Conservation (phyloP, 2,113 vertebrate genomes). For the Cathartes aura region DNA sequence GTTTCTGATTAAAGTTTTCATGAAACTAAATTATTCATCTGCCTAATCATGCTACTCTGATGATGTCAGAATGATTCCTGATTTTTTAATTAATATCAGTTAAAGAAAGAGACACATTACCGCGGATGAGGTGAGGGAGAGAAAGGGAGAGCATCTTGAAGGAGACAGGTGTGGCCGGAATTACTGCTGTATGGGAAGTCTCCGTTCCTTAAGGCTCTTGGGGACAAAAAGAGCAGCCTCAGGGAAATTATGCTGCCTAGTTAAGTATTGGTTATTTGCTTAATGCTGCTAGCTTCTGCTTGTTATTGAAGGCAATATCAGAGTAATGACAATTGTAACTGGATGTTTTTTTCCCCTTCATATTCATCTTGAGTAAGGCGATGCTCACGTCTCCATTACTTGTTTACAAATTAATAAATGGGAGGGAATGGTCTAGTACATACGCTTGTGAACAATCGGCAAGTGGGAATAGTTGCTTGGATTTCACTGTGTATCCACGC, state of each 20-base stretch:
- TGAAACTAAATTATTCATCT: neutral
- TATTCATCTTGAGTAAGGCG: neutral
- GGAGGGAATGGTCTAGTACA: neutral
- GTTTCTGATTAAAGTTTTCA: neutral
- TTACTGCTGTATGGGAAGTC: neutral
- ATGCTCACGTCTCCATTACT: neutral
- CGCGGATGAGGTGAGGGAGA: neutral
- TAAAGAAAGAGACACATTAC: neutral
- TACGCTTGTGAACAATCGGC: rapidly evolving
- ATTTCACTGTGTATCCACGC: neutral
- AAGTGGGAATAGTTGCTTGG: neutral
- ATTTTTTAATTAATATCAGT: neutral
- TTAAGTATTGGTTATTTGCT: neutral
- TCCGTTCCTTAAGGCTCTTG: neutral
- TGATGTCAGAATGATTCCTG: neutral
- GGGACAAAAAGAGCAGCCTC: neutral
- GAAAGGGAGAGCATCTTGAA: neutral
- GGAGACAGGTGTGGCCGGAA: neutral
- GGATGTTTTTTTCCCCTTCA: neutral
- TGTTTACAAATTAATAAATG: neutral
- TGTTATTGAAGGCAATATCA: neutral
- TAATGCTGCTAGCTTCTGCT: neutral
- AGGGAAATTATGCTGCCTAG: neutral
- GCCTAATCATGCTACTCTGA: neutral
- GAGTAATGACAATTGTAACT: neutral